Evolutionary conservation across 2,888 invertebrate genomes (phyloP).

Genomic region (Cheilosia impressa): DNA sequence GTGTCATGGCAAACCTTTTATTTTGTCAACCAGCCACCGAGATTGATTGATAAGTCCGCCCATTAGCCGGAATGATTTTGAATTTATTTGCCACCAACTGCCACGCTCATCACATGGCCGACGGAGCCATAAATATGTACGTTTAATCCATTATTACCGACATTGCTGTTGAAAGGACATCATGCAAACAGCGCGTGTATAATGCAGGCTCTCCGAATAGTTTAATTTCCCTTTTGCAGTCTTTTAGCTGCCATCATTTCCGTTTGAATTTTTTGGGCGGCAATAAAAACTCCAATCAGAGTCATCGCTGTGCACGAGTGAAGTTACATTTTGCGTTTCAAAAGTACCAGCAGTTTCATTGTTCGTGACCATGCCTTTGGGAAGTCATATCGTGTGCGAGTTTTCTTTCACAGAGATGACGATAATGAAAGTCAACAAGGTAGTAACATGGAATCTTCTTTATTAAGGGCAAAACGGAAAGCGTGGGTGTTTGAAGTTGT

Average conservation of each 20-base stretch:
- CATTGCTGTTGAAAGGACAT: background rate
- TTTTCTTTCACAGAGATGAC: constrained; percentile 7
- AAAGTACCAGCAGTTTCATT: constrained; percentile 16
- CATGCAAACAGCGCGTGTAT: too few species aligned
- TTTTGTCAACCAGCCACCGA: background rate
- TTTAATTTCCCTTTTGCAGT: too few species aligned
- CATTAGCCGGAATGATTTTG: constrained; percentile 15
- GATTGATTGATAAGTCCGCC: constrained; percentile 18
- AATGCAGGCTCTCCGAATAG: too few species aligned
- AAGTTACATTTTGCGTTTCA: background rate
- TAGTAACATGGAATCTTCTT: background rate
- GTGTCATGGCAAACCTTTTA: background rate
- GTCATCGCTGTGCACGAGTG: background rate
- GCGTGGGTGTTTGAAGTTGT: constrained; percentile 12
- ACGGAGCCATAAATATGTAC: background rate
- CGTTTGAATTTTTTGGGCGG: too few species aligned
- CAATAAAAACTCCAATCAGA: background rate
- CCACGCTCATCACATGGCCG: background rate
- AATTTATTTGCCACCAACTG: constrained; percentile 1
- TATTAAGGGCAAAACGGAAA: constrained; percentile 44
- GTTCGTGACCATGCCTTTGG: constrained; percentile 23
- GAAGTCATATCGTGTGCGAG: constrained; percentile 15
- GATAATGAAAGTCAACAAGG: constrained; percentile 39
- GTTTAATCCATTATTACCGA: constrained; percentile 1
- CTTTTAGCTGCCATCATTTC: too few species aligned